A percentile compares a stretch with the other conserved stretches of the same genome.
These are phyloP conservation scores for Amphiprion percula DNA, from an alignment of 2,113 vertebrate genomes.

Conservation along the genomic window DNA sequence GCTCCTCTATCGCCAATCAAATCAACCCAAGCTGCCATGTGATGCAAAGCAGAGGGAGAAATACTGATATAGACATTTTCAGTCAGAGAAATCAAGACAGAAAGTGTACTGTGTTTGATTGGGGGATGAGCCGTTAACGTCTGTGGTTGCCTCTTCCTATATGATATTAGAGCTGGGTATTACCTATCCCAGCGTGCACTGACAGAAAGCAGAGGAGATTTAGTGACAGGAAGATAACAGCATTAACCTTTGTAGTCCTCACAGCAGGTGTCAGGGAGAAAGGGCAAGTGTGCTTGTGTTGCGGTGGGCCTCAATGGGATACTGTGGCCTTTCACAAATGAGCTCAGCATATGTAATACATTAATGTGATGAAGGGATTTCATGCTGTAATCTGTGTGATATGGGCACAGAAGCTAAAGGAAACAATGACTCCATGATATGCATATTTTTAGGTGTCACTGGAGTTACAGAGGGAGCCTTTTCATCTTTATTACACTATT, in stretches of 20 bases:
- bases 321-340: conserved; percentile 5
- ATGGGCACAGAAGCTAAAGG: neutral
- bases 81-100: neutral
- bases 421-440: neutral
- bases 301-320: conserved; percentile 11
- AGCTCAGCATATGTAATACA: conserved; percentile 6
- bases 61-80: neutral
- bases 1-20: conserved; percentile 7
- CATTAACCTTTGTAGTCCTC: conserved; percentile 20
- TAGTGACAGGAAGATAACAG: conserved; percentile 22
- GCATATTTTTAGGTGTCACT: conserved; percentile 3
- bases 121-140: neutral
- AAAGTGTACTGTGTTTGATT: neutral
- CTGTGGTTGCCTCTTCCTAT: neutral
- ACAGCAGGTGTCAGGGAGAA: conserved; percentile 12
- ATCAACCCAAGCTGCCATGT: neutral
- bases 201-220: conserved; percentile 5
- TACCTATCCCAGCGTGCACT: conserved; percentile 3
- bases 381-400: neutral
- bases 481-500: conserved; percentile 36
- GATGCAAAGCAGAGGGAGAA: conserved; percentile 7
- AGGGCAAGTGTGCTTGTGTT: conserved; percentile 23
- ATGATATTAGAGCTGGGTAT: neutral
- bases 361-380: neutral
- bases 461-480: neutral